Percentiles rank a stretch among this genome's conserved stretches.
These are phyloP conservation scores for Pristionchus mayeri DNA, from an alignment of 2,888 invertebrate species.

Conservation along the genomic window DNA sequence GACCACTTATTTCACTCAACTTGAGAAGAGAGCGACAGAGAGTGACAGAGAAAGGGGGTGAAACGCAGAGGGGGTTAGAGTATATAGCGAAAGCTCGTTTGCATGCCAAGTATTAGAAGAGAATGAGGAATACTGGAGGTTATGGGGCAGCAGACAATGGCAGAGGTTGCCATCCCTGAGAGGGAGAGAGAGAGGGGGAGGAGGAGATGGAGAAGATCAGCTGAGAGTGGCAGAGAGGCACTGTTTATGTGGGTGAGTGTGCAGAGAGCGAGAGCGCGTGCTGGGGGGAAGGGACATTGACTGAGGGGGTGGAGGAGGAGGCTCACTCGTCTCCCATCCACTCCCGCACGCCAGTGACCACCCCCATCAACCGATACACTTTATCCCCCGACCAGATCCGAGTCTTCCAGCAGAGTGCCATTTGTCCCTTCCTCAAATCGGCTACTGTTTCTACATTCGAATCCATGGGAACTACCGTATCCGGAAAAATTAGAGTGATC, in stretches of 20 bases:
- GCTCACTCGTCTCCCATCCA: not conserved
- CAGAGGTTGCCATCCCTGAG: not conserved
- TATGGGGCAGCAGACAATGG: not conserved
- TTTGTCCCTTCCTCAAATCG: not conserved
- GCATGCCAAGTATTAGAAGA: not conserved
- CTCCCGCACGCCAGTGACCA: not conserved
- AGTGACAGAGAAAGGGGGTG: slow-evolving; percentile 1
- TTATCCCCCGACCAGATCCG: not conserved
- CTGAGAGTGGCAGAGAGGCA: slow-evolving; percentile 18
- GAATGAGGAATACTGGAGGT: not conserved
- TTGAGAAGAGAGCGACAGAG: not conserved
- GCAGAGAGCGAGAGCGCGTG: not conserved
- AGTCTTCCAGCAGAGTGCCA: not conserved
- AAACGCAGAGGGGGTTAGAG: slow-evolving; percentile 1
- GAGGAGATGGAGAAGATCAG: not conserved
- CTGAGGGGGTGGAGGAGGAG: not conserved
- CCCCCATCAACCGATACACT: not conserved
- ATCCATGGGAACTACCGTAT: not conserved
- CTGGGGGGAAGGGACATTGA: too few species aligned
- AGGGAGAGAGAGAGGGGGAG: slow-evolving; percentile 1
- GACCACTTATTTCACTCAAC: not conserved
- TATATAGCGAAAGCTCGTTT: not conserved
- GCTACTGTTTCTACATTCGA: too few species aligned
- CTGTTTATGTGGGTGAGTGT: not conserved
- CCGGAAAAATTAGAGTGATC: not conserved